Evolutionary conservation across 2,888 invertebrate genomes (phyloP).

Genomic region (Mimas tiliae): DNA sequence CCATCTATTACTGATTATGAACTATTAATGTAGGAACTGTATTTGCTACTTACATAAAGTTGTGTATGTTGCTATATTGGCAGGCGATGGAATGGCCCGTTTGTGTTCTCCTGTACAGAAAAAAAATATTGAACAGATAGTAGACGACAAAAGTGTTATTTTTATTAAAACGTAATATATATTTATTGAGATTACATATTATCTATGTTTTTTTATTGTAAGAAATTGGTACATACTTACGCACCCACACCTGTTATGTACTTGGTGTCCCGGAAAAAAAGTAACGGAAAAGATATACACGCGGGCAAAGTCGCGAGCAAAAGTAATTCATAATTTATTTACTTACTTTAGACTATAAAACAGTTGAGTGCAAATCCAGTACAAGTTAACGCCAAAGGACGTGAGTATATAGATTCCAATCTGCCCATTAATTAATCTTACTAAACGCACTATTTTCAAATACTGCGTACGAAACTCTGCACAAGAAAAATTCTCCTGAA

Average conservation of each 20-base stretch:
- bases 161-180: too few species aligned
- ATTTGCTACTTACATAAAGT: constrained; percentile 42
- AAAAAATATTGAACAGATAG: too few species aligned
- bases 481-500: constrained; percentile 79
- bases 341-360: constrained; percentile 87
- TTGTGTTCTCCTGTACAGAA: constrained; percentile 47
- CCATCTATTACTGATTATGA: too few species aligned
- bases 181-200: too few species aligned
- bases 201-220: too few species aligned
- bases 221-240: too few species aligned
- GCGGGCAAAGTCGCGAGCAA: too few species aligned
- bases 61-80: constrained; percentile 32
- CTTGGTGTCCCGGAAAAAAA: too few species aligned
- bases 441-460: constrained; percentile 82
- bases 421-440: constrained; percentile 82
- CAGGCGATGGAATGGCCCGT: constrained; percentile 54
- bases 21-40: not conserved
- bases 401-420: constrained; percentile 85
- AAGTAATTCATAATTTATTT: not conserved
- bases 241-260: too few species aligned
- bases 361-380: constrained; percentile 88
- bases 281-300: too few species aligned
- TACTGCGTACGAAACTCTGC: constrained; percentile 81
- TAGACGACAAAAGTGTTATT: too few species aligned
- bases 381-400: constrained; percentile 87